Conservation (phyloP, 2,797 vertebrate genomes). For the Neomorphus geoffroyi region DNA sequence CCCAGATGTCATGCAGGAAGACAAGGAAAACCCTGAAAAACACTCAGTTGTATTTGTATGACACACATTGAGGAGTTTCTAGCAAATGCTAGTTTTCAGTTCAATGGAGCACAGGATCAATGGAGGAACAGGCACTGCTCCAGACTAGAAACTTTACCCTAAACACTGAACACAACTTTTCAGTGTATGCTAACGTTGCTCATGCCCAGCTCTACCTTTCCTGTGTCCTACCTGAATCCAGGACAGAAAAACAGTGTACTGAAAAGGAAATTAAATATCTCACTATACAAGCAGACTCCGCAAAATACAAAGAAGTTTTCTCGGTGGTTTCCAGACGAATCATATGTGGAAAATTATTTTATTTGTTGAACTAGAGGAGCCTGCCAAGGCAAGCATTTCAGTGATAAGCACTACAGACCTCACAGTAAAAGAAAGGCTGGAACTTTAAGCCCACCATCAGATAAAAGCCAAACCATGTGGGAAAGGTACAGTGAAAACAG, state of each 20-base stretch:
- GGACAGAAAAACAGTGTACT: not conserved
- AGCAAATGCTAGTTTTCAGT: not conserved
- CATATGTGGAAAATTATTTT: not conserved
- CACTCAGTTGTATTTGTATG: not conserved
- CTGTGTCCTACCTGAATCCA: not conserved
- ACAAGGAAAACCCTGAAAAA: not conserved
- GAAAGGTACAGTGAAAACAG: not conserved
- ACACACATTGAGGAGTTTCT: not conserved
- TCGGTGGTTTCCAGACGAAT: not conserved
- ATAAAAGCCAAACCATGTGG: not conserved
- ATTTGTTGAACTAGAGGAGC: not conserved
- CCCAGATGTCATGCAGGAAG: not conserved
- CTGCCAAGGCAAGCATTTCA: slow-evolving; percentile 1
- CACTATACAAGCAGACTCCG: not conserved
- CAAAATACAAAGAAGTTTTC: not conserved
- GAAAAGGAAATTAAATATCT: not conserved
- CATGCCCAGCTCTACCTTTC: not conserved
- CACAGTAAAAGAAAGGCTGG: not conserved
- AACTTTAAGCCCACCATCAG: not conserved
- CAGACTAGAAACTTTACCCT: not conserved
- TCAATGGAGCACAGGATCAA: not conserved
- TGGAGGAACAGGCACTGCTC: not conserved
- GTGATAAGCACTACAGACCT: not conserved
- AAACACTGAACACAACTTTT: not conserved
- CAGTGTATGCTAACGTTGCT: not conserved